Base-by-base conservation (phyloP, 1,140 invertebrate genomes). In the Lethocerus indicus region DNA sequence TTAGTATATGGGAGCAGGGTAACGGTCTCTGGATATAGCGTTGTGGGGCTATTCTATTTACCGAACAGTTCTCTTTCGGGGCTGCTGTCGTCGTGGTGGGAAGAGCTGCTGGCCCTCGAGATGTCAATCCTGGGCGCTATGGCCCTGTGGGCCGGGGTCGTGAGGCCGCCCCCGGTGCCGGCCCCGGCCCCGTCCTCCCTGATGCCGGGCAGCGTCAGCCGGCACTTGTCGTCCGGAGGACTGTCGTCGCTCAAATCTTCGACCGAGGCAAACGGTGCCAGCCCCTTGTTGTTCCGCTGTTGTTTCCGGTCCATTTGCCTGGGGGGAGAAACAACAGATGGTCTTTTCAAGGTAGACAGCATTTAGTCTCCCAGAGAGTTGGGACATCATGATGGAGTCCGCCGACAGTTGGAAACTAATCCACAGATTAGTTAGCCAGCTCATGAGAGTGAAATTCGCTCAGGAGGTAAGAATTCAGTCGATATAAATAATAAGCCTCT, bases 261-360 rank as follows among this genome's bases (percentile, higher is more conserved):
- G 66, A 91, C 88, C 53, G 87, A 91, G 62, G 88, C 87, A 65
- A 91, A 83, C 61, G 88, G 88, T 60, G 88, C 87, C 63, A 84
- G 83, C 65, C 85, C 86, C 47, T 50, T 50, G 25, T 35, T 43
- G 21, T 29, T 40, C 26, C 51, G 20, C 18, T 24, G 20, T 13
- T 14, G 32, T 40, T 50, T 46, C 37, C 40, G 36, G 18, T 44
- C 42, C 41, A 27, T 41, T 14, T 27, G 9, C 42, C 28, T 44
- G n/a, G n/a, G n/a, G n/a, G n/a, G n/a, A n/a, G n/a, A n/a, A n/a
- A n/a, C n/a, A n/a, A n/a, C n/a, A n/a, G n/a, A n/a, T n/a, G n/a
- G n/a, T n/a, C n/a, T n/a, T n/a, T n/a, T n/a, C n/a, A n/a, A n/a
- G n/a, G n/a, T n/a, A n/a, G n/a, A n/a, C n/a, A n/a, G n/a, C n/a